Evolutionary conservation across 30 jellyfish, hydroid and myxozoan genomes (phyloP).

Genomic region (Aurelia aurita): DNA sequence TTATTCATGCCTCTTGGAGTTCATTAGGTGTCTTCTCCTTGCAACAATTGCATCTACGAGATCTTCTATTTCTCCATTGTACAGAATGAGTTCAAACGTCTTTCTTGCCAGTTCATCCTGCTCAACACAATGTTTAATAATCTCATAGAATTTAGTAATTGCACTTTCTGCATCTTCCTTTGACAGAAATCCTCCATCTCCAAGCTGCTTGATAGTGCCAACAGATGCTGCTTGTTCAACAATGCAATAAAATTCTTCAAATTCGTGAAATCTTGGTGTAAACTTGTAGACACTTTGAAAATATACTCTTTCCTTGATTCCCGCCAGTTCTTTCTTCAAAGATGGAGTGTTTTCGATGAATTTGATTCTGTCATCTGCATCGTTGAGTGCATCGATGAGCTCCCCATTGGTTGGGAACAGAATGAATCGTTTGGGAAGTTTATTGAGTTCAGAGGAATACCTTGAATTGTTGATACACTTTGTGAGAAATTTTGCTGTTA

Average conservation of each 20-base stretch:
- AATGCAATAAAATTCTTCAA: slow-evolving; percentile 46
- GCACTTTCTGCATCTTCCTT: neutral
- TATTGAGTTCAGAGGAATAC: slow-evolving; percentile 5
- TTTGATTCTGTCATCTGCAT: slow-evolving; percentile 30
- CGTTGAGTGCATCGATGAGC: slow-evolving; percentile 6
- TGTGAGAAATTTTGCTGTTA: slow-evolving; percentile 30
- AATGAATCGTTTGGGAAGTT: slow-evolving; percentile 57
- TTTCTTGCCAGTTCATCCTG: neutral
- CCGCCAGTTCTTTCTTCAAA: slow-evolving; percentile 15
- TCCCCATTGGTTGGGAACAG: slow-evolving; percentile 46
- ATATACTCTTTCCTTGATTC: slow-evolving; percentile 31
- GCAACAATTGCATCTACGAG: slow-evolving; percentile 40
- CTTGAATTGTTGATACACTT: slow-evolving; percentile 29
- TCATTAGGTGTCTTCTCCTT: neutral
- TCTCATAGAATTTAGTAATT: slow-evolving; percentile 6
- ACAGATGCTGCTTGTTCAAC: slow-evolving; percentile 42
- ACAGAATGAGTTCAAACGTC: slow-evolving; percentile 27
- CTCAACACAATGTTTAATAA: neutral
- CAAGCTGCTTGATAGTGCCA: slow-evolving; percentile 6
- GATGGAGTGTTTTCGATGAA: slow-evolving; percentile 47
- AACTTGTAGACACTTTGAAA: slow-evolving; percentile 49
- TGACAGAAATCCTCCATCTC: neutral
- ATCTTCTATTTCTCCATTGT: slow-evolving; percentile 51
- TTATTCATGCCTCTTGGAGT: too few relatives aligned
- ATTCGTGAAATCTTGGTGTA: slow-evolving; percentile 5